These are phyloP conservation scores for Heliocidaris tuberculata DNA, from an alignment of 35 echinoderm and acorn worm genomes.

Conservation along the genomic window DNA sequence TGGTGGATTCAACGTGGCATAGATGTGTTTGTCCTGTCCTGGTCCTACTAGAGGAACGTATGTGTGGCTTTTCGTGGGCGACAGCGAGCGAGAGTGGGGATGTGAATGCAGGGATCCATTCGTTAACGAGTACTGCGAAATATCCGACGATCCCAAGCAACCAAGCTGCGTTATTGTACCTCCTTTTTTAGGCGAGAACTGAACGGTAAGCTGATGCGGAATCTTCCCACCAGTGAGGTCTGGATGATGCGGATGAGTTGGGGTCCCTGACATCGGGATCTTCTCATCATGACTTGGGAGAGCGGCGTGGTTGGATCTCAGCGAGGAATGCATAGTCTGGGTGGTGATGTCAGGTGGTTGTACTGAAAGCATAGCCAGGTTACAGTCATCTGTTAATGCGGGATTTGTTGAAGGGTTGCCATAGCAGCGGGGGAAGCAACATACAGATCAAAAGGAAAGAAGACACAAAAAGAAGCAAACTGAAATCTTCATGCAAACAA, in stretches of 20 bases:
- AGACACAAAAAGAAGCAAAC: conserved; percentile 12
- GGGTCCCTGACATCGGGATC: conserved; percentile 67
- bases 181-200: conserved; percentile 76
- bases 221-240: conserved; percentile 55
- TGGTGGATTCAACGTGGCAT: conserved; percentile 34
- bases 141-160: conserved; percentile 68
- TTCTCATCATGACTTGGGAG: conserved; percentile 72
- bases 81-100: conserved; percentile 58
- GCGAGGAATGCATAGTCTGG: conserved; percentile 55
- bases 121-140: conserved; percentile 71
- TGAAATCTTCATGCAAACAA: conserved; percentile 12
- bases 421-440: not conserved
- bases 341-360: conserved; percentile 87
- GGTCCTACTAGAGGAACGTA: conserved; percentile 82
- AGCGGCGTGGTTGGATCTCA: conserved; percentile 57
- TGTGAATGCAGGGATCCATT: conserved; percentile 67
- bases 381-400: conserved; percentile 76
- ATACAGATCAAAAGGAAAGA: conserved; percentile 19
- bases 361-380: conserved; percentile 77
- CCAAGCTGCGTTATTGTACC: conserved; percentile 77
- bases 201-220: conserved; percentile 71
- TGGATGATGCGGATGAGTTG: conserved; percentile 45
- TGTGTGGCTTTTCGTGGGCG: conserved; percentile 57
- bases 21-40: conserved; percentile 42
- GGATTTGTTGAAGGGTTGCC: not conserved